Evolutionary conservation across 2,797 vertebrate genomes (phyloP), one percentile per base, ranked within the genome.

Genomic region (Lepilemur ruficaudatus): DNA sequence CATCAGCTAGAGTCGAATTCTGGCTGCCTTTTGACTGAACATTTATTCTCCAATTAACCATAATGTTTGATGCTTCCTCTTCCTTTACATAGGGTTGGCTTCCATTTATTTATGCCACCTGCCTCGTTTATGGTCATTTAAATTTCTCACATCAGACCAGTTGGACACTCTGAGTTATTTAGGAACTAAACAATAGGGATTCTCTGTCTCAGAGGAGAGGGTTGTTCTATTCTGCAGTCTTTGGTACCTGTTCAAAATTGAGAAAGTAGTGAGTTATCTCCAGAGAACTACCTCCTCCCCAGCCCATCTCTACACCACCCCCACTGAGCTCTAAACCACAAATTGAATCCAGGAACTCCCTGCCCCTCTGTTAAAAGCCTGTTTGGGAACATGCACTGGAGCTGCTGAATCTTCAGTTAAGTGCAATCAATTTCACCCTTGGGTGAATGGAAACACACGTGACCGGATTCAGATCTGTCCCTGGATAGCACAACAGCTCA

Each of bases 391-490:
- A 43, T 12, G 35, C 35, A 5, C 52, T 11, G 17, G 18, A 82
- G 50, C 48, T 32, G 78, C 48, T 5, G 48, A 76, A 52, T 30
- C 63, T 75, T 63, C 43, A 20, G 41, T 82, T 92, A 69, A 78
- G 25, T 52, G 55, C 73, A 78, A 7, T 80, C 43, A n/a, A 81
- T 89, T 46, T 79, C 5, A 20, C 57, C 48, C 41, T 35, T 52
- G 72, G 46, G 63, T 88, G 55, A 95, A 93, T 0, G 2, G 80
- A 96, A 98, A 98, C 61, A 85, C 43, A 70, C n/a, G 0, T 69
- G 84, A 89, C 22, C n/a, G 11, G 81, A 95, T 89, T 85, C 93
- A 82, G 94, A 48, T 20, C 78, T 2, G 0, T 35, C 35, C 35
- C 23, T 63, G 57, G 46, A 89, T 55, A 69, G 85, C 76, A 88